A percentile compares a stretch with the other conserved stretches of the same genome.
phyloP scores from a whole-genome alignment of 2,113 vertebrate species.

The Chaetodon trifascialis region DNA sequence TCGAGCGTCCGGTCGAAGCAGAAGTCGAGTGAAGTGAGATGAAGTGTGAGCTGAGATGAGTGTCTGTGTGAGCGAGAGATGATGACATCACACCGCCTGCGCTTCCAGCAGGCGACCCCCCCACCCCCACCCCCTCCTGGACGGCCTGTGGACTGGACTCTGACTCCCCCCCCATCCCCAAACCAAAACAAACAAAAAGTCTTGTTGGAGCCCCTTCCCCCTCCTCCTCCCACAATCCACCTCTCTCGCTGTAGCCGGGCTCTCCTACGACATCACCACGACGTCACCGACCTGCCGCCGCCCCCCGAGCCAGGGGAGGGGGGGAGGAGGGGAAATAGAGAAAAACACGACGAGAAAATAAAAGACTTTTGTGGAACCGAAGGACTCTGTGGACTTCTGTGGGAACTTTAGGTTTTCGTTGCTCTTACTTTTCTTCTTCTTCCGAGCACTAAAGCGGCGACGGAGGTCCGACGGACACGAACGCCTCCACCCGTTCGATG shows the following conservation, averaged over 20 bases:
- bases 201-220: constrained; percentile 18
- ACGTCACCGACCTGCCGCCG: constrained; percentile 48
- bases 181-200: constrained; percentile 6
- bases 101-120: constrained; percentile 84
- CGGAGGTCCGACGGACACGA: constrained; percentile 19
- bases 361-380: constrained; percentile 52
- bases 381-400: constrained; percentile 71
- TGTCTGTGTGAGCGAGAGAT: constrained; percentile 94
- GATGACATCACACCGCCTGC: constrained; percentile 93
- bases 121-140: constrained; percentile 33
- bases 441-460: constrained; percentile 62
- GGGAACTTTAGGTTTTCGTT: constrained; percentile 66
- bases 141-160: constrained; percentile 68
- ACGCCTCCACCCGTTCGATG: neutral
- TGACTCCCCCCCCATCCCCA: constrained; percentile 46
- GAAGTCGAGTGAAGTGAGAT: constrained; percentile 82
- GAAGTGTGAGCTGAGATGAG: constrained; percentile 46
- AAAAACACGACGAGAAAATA: constrained; percentile 25
- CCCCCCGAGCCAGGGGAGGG: constrained; percentile 18
- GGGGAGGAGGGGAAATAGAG: constrained; percentile 12
- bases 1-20: constrained; percentile 75
- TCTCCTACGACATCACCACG: constrained; percentile 59
- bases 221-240: constrained; percentile 38
- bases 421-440: constrained; percentile 64
- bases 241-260: constrained; percentile 68